Percentiles rank a stretch among this genome's conserved stretches.
These are phyloP conservation scores for Avahi laniger DNA, from an alignment of 2,797 vertebrate genomes.

Conservation along the genomic window DNA sequence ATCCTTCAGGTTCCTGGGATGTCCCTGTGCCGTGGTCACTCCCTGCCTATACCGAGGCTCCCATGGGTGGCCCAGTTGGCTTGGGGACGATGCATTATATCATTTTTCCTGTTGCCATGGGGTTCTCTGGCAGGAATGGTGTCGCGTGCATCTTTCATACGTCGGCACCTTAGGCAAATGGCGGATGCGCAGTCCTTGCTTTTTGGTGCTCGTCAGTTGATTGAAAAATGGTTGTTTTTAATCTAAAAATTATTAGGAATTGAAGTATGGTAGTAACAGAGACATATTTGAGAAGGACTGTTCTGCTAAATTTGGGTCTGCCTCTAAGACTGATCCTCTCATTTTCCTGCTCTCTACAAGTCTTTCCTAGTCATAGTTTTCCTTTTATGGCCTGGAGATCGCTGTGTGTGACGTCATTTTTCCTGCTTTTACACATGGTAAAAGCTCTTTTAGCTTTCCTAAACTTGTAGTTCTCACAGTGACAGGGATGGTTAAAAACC, in stretches of 20 bases:
- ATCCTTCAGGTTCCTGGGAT: not conserved
- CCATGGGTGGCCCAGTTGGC: no score
- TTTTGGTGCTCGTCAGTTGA: not conserved
- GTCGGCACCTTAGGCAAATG: accelerated
- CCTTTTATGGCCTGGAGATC: not conserved
- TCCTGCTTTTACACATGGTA: not conserved
- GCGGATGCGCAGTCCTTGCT: not conserved
- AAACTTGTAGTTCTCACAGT: not conserved
- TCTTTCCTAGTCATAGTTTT: not conserved
- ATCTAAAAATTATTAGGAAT: not conserved
- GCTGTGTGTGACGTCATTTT: not conserved
- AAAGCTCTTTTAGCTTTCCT: not conserved
- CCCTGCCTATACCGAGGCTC: no score
- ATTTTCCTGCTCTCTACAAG: not conserved
- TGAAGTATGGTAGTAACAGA: not conserved
- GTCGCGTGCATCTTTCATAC: accelerated
- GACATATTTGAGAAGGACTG: not conserved
- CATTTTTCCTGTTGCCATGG: accelerated
- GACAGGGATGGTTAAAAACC: not conserved
- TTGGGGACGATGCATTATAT: not conserved
- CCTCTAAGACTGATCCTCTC: no score
- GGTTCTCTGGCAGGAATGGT: not conserved
- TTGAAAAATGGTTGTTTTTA: not conserved
- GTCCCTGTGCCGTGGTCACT: not conserved
- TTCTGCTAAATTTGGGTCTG: not conserved